These are phyloP conservation scores for Cephus sareptanus DNA, from an alignment of 2,888 invertebrate species.

Conservation along the genomic window DNA sequence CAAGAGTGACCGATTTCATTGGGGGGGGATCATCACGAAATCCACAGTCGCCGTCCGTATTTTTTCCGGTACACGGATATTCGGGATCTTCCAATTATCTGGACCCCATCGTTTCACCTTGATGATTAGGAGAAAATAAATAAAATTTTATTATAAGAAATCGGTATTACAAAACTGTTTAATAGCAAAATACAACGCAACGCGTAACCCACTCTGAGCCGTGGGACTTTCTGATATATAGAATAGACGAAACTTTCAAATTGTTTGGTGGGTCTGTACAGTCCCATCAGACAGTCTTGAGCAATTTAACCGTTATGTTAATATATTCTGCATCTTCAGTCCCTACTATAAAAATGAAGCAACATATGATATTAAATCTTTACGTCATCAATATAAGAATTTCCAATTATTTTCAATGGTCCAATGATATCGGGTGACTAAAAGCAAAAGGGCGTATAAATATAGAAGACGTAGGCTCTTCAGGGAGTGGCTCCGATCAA, in stretches of 20 bases:
- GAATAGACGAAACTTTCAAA: neutral
- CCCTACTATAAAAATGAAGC: neutral
- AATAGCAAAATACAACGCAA: neutral
- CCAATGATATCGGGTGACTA: neutral
- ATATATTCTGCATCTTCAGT: neutral
- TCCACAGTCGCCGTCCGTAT: neutral
- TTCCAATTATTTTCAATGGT: neutral
- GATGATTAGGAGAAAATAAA: conserved; percentile 12
- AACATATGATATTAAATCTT: neutral
- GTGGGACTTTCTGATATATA: neutral
- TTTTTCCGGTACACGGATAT: neutral
- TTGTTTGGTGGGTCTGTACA: neutral
- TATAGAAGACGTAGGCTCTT: no score
- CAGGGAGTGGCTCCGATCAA: neutral
- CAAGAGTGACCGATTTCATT: conserved; percentile 10
- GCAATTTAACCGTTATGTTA: neutral
- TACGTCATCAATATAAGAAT: neutral
- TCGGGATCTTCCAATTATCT: neutral
- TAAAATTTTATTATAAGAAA: neutral
- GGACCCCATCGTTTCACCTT: neutral
- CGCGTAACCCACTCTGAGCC: neutral
- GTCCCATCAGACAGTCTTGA: neutral
- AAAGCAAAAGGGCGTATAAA: no score
- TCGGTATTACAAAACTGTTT: neutral
- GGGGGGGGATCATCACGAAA: neutral